phyloP scores from a whole-genome alignment of 30 jellyfish, hydroid and myxozoan species.

The Turritopsis dohrnii region DNA sequence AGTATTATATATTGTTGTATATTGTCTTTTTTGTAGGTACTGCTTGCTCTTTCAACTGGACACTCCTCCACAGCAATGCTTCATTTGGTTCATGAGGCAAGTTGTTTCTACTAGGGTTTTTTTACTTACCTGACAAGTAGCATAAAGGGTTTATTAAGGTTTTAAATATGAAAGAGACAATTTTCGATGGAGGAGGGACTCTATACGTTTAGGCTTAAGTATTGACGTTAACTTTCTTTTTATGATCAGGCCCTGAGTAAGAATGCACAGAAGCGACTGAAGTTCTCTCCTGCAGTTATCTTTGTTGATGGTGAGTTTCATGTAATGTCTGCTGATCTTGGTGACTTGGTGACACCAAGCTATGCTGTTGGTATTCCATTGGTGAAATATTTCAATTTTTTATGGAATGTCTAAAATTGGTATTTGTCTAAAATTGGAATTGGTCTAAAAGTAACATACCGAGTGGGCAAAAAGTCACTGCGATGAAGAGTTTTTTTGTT shows the following conservation, averaged over 20 bases:
- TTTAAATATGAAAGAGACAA: no score
- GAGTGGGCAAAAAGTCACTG: no score
- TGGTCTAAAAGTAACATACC: no score
- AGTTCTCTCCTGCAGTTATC: constrained; percentile 73
- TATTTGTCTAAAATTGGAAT: no score
- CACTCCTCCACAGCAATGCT: constrained; percentile 71
- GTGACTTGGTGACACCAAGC: neutral
- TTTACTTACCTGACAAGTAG: neutral
- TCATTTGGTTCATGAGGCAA: constrained; percentile 69
- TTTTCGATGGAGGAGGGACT: neutral
- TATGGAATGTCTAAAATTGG: no score
- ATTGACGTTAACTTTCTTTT: no score
- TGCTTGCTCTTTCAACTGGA: constrained; percentile 81
- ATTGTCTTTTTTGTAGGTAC: constrained; percentile 40
- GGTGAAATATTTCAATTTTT: no score
- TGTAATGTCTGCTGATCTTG: neutral
- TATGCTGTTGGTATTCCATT: no score
- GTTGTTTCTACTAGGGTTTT: no score
- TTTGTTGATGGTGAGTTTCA: constrained; percentile 60
- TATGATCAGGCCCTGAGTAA: constrained; percentile 72
- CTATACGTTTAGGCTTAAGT: no score
- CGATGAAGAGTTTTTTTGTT: no score
- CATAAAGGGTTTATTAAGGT: neutral
- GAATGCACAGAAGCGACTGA: constrained; percentile 67
- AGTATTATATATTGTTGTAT: neutral